Evolutionary conservation across 2,113 vertebrate species (phyloP).

Genomic region (Numida meleagris): DNA sequence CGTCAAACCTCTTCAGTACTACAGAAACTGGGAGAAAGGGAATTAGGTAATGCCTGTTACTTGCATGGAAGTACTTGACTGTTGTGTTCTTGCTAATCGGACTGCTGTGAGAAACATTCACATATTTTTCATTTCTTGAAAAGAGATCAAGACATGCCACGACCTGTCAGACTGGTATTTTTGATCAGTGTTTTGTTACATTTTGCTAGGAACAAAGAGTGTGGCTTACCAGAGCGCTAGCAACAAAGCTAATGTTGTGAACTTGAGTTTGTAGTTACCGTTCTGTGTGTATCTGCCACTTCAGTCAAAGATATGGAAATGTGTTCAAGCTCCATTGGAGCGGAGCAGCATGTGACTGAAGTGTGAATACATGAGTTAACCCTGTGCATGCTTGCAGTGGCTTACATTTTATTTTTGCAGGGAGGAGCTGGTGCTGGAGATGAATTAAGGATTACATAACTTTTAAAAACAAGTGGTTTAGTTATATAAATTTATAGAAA

Average conservation of each 20-base stretch:
- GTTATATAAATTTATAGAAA: background rate
- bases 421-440: background rate
- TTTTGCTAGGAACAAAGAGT: background rate
- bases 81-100: background rate
- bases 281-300: background rate
- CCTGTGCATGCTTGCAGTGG: fast-evolving
- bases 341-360: background rate
- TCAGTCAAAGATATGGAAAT: background rate
- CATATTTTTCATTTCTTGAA: background rate
- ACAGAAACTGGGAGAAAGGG: background rate
- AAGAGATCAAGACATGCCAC: background rate
- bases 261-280: background rate
- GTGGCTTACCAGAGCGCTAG: background rate
- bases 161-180: background rate
- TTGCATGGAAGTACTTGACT: background rate
- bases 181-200: background rate
- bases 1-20: background rate
- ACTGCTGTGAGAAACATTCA: background rate
- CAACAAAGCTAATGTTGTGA: fast-evolving
- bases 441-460: background rate
- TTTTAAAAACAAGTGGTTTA: background rate
- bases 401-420: background rate
- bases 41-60: background rate
- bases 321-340: background rate
- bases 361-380: background rate